A percentile compares a stretch with the other conserved stretches of the same genome.
These are phyloP conservation scores for Bombus balteatus DNA, from an alignment of 1,140 invertebrate species.

Conservation along the genomic window DNA sequence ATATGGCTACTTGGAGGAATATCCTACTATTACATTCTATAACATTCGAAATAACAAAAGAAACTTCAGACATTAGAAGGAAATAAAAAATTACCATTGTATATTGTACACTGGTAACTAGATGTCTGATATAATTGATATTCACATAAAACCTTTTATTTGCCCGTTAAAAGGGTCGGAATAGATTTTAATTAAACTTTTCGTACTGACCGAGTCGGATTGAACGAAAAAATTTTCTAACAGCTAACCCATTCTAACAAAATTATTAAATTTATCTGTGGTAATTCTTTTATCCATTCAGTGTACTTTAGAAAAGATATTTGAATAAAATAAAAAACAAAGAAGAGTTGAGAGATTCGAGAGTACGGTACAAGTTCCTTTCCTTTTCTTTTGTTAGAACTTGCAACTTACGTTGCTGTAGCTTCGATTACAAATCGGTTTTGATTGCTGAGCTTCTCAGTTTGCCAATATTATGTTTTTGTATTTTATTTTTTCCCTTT, in stretches of 20 bases:
- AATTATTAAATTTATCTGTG: constrained; percentile 45
- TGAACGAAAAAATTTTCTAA: constrained; percentile 27
- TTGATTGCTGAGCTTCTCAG: constrained; percentile 28
- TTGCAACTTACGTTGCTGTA: constrained; percentile 42
- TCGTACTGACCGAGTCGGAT: neutral
- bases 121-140: constrained; percentile 1
- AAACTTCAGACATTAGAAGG: neutral
- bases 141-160: constrained; percentile 19
- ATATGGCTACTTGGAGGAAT: neutral
- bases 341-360: constrained; percentile 2
- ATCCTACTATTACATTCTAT: neutral
- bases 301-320: constrained; percentile 5
- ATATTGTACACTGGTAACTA: neutral
- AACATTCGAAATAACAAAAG: neutral
- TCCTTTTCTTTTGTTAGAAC: constrained; percentile 15
- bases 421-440: constrained; percentile 40
- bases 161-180: neutral
- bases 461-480: constrained; percentile 18
- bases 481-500: neutral
- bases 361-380: constrained; percentile 19
- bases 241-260: constrained; percentile 37
- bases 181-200: constrained; percentile 38
- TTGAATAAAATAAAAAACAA: neutral
- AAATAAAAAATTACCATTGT: constrained; percentile 4
- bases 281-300: constrained; percentile 8